Evolutionary conservation across 2,113 vertebrate genomes (phyloP), one percentile per base, ranked within the genome.

Genomic region (Furnarius figulus): DNA sequence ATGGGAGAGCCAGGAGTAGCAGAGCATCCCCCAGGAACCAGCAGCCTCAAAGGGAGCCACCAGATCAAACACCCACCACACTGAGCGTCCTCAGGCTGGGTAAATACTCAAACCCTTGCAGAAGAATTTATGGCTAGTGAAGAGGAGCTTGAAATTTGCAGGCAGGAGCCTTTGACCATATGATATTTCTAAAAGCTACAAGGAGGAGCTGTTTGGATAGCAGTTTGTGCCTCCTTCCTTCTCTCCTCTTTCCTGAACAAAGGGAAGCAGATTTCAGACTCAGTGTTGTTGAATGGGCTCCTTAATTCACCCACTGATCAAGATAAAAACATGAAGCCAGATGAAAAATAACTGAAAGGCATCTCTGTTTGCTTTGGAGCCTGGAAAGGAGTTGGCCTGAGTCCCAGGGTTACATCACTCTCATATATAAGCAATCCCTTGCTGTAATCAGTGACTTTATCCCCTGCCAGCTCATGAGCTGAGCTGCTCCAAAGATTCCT

Each of bases 351-450:
- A 46, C 88, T 55, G 61, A 77, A 81, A 90, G 80, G 68, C 89
- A 86, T 84, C 72, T 94, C 85, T 77, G 62, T 94, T 87, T 94
- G 71, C 72, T 87, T 74, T 92, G 95, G 76, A 78, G 76, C 68
- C 90, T 71, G 83, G 8, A 14, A 67, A 59, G 55, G 63, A 55
- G 6, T 12, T 95, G 90, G 91, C 39, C 33, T 35, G 25, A 21
- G 25, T 74, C 73, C 93, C 93, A 87, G 58, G 56, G 14, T 97
- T 58, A 92, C 93, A 63, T 92, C 95, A 95, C 13, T 62, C 52
- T 67, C 76, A 12, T 78, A 37, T 71, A 84, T 24, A 86, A 92
- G 88, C 90, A 81, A 49, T 50, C 46, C 76, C 71, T 91, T 65
- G 66, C 93, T 75, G 9, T 16, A 83, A 71, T 86, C 95, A 62